Base-by-base conservation (phyloP, 2,113 vertebrate species). In the Parus major region DNA sequence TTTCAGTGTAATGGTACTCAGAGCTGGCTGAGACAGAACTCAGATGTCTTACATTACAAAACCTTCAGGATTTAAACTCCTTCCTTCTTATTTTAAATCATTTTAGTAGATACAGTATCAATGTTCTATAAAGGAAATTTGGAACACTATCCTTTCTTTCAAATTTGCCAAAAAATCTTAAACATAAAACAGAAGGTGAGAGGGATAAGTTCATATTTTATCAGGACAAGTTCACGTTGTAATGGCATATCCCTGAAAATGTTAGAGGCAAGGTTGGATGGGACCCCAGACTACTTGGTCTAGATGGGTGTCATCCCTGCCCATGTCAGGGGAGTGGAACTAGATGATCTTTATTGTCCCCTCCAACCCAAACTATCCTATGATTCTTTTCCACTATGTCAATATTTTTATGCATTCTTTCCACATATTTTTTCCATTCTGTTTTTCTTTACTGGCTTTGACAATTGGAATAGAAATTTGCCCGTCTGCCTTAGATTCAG, bases 11-110 rank as follows among this genome's bases (percentile, higher is more conserved):
- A 47, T 23, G 8, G 11, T 60, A 46, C 25, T 71, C 56, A 64
- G 47, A 71, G 5, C 7, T 56, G 46, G 65, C 60, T 27, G 35
- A 46, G 27, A 53, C 21, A 70, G 60, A 75, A 60, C 5, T 29
- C 36, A 31, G 31, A 22, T 73, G 7, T 50, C n/a, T 42, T 35
- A 7, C 17, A 61, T 16, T 0, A 0, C 31, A 41, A 44, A 56
- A 18, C 7, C 27, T 82, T 60, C 24, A 56, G 50, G 13, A 46
- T 69, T 82, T 70, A 25, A 85, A 29, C 4, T 2, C 1, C 3
- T 20, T 57, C 10, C 44, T 61, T 53, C 21, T 70, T 78, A 71
- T n/a, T 91, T 65, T 36, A 46, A n/a, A 13, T 72, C 57, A 35
- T 68, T 59, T 52, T 55, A 76, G 8, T 5, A 15, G 55, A 23